phyloP scores from a whole-genome alignment of 2,113 vertebrate genomes.

The Albula glossodonta region DNA sequence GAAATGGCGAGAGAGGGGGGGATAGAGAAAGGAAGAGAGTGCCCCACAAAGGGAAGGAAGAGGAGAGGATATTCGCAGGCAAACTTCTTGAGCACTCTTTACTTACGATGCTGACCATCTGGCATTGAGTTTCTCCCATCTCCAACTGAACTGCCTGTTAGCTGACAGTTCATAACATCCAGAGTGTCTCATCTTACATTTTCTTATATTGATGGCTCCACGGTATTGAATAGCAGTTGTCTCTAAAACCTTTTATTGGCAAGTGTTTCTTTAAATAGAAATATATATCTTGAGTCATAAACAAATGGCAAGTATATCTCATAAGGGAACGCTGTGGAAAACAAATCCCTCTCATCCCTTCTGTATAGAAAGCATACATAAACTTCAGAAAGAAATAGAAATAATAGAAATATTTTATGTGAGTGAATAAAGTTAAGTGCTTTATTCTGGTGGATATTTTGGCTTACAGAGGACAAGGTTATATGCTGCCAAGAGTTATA shows the following conservation, averaged over 20 bases:
- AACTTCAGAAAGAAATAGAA: no score
- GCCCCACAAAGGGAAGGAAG: no score
- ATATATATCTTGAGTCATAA: not conserved
- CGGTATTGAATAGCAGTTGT: not conserved
- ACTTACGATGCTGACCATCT: not conserved
- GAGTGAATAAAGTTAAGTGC: no score
- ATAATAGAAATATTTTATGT: no score
- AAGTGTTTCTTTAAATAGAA: not conserved
- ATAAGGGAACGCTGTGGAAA: no score
- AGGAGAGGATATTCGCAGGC: not conserved
- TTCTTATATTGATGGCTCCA: not conserved
- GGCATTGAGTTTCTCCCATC: not conserved
- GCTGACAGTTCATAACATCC: not conserved
- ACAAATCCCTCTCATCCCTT: no score
- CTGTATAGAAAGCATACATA: no score
- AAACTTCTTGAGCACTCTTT: not conserved
- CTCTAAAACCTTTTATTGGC: not conserved
- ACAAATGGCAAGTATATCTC: not conserved
- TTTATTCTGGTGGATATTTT: no score
- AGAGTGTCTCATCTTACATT: not conserved
- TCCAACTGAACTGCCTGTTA: not conserved
- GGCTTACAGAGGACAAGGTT: no score
- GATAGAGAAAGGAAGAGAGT: not conserved
- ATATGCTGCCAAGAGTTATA: no score
- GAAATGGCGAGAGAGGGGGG: not conserved